Percentiles rank a stretch among this genome's conserved stretches.
Evolutionary conservation across 2,113 vertebrate species (phyloP).

Genomic region (Danionella cerebrum): DNA sequence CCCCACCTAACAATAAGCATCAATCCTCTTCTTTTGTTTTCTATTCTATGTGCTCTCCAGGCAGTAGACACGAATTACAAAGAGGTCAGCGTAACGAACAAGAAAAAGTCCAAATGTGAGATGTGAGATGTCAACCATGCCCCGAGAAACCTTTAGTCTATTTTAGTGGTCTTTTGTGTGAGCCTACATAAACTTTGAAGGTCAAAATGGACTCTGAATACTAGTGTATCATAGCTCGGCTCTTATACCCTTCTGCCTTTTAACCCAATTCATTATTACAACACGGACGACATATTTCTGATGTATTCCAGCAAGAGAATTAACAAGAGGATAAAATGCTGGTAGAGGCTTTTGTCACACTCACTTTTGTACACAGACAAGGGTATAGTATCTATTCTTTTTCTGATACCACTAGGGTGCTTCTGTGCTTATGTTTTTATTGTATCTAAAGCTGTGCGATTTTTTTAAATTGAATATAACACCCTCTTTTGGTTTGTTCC

Average conservation of each 20-base stretch:
- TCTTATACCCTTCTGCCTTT: too few relatives aligned
- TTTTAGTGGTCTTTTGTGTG: not conserved
- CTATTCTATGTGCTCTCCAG: not conserved
- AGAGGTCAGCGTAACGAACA: not conserved
- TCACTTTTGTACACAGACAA: not conserved
- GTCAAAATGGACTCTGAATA: not conserved
- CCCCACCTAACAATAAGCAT: not conserved
- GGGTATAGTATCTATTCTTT: not conserved
- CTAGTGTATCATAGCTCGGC: not conserved
- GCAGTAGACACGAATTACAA: constrained; percentile 4
- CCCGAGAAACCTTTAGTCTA: not conserved
- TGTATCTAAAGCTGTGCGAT: too few relatives aligned
- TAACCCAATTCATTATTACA: too few relatives aligned
- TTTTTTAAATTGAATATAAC: too few relatives aligned
- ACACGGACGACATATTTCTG: too few relatives aligned
- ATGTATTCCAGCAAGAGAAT: not conserved
- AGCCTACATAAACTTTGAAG: not conserved
- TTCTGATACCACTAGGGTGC: not conserved
- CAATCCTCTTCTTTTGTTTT: not conserved
- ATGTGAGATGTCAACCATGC: not conserved
- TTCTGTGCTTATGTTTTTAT: too few relatives aligned
- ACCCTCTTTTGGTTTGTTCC: too few relatives aligned
- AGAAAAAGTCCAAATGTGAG: not conserved
- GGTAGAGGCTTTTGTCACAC: not conserved
- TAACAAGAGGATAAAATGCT: not conserved